Evolutionary conservation across 2,113 vertebrate species (phyloP), one percentile per base, ranked within the genome.

Genomic region (Thinocorus orbignyianus): DNA sequence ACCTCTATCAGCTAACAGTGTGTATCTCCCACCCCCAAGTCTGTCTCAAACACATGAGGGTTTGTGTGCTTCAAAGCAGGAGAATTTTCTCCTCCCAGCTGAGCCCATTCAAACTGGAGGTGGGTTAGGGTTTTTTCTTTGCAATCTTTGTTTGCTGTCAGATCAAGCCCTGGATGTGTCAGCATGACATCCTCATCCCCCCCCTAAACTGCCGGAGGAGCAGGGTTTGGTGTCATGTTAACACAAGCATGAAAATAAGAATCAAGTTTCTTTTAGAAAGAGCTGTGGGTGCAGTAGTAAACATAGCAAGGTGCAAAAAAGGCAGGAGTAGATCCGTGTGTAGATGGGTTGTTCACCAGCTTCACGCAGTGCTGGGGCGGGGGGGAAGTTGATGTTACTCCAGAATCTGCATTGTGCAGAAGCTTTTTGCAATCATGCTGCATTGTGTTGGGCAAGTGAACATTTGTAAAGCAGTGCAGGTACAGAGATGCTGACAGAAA

Each of bases 141-240:
- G 9, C 61, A 94, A 3, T 82, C 49, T 51, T 94, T 89, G 54
- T 87, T 89, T 80, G 46, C 86, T 95, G 88, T 96, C 93, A 96
- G 83, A 89, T 94, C 96, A 96, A 93, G 81, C 78, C 81, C 83
- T 95, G 86, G n/a, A 82, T 90, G 57, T 95, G 88, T 96, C 93
- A 96, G 54, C 23, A 10, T 85, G 86, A 95, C 66, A 72, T 93
- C 81, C 79, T 93, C 79, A 51, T 86, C 15, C 25, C 49, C 30
- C n/a, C 0, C 0, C 81, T 73, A 60, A 60, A 91, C 66, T 79
- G 92, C 88, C 3, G 0, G 72, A 92, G 88, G 92, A 95, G 49
- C 81, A 82, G 81, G 58, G 76, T 95, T 93, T 89, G 83, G 83
- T 94, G 88, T 94, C 88, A 39, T 80, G 73, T 91, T 96, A 93